Percentiles rank a stretch among this genome's conserved stretches.
These are phyloP conservation scores for Eudorcas thomsonii DNA, from an alignment of 2,113 vertebrate genomes.

Conservation along the genomic window DNA sequence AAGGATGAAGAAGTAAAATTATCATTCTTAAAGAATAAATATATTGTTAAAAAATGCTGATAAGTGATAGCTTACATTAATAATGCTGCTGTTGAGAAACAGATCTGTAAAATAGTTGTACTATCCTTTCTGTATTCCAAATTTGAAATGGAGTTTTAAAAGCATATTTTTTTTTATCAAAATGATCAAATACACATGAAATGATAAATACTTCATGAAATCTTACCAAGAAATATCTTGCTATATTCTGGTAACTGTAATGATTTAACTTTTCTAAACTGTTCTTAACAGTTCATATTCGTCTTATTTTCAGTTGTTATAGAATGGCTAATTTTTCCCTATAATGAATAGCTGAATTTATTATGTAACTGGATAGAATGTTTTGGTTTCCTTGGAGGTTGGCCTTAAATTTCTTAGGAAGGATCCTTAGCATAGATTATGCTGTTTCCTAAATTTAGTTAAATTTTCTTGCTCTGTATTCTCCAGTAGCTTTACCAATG, in stretches of 20 bases:
- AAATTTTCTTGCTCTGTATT: not conserved
- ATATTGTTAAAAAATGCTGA: not conserved
- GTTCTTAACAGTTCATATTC: not conserved
- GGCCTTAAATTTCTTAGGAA: slow-evolving; percentile 11
- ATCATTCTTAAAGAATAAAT: not conserved
- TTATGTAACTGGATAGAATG: slow-evolving; percentile 11
- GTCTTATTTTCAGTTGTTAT: not conserved
- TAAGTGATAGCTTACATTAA: not conserved
- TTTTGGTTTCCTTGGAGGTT: not conserved
- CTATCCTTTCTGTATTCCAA: not conserved
- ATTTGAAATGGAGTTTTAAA: slow-evolving; percentile 16
- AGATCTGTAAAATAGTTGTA: not conserved
- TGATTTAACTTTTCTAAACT: slow-evolving; percentile 32
- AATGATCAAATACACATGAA: slow-evolving; percentile 8
- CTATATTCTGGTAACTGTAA: not conserved
- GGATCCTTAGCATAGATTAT: not conserved
- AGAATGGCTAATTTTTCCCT: not conserved
- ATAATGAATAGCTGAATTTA: not conserved
- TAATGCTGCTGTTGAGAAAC: not conserved
- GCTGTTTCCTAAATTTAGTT: not conserved
- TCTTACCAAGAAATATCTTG: not conserved
- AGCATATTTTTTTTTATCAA: not conserved
- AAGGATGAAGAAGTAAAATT: slow-evolving; percentile 17
- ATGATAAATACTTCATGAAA: not conserved
- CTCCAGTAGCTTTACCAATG: not conserved